Evolutionary conservation across 2,888 invertebrate species (phyloP).

Genomic region (Dendrolimus pini): DNA sequence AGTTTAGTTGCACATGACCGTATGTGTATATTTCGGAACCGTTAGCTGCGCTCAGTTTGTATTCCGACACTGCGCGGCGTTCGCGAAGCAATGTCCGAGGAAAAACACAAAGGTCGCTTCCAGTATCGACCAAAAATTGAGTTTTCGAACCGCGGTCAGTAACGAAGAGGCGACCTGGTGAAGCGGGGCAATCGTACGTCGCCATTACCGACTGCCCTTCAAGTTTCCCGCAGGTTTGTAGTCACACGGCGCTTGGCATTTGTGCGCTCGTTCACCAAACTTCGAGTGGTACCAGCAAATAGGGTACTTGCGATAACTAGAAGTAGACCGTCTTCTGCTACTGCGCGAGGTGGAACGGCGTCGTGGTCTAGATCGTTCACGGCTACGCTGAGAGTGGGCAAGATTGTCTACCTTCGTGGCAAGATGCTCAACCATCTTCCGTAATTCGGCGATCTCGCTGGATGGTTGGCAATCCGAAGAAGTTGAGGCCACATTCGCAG

Average conservation of each 20-base stretch:
- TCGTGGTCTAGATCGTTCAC: not conserved
- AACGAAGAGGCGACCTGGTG: constrained; percentile 17
- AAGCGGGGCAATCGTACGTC: constrained; percentile 12
- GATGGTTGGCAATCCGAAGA: not conserved
- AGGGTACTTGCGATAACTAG: constrained; percentile 11
- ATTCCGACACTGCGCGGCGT: constrained; percentile 9
- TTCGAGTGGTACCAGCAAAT: constrained; percentile 19
- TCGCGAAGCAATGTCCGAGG: constrained; percentile 7
- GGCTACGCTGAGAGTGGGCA: constrained; percentile 3
- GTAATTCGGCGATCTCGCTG: not conserved
- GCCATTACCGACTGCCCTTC: constrained; percentile 12
- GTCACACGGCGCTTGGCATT: constrained; percentile 13
- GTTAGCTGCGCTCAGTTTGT: constrained; percentile 18
- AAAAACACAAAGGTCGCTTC: constrained; percentile 11
- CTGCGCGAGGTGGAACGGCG: not conserved
- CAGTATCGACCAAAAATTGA: constrained; percentile 11
- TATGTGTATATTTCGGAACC: constrained; percentile 18
- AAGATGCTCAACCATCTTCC: constrained; percentile 1
- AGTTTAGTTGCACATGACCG: constrained; percentile 13
- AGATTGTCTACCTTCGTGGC: constrained; percentile 5
- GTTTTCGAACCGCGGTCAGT: constrained; percentile 12
- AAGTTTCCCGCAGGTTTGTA: constrained; percentile 10
- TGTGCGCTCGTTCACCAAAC: constrained; percentile 5
- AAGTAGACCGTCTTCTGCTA: constrained; percentile 4
- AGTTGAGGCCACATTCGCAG: constrained; percentile 1